Evolutionary conservation across 2,797 vertebrate species (phyloP).

Genomic region (Enteromius viviparus): DNA sequence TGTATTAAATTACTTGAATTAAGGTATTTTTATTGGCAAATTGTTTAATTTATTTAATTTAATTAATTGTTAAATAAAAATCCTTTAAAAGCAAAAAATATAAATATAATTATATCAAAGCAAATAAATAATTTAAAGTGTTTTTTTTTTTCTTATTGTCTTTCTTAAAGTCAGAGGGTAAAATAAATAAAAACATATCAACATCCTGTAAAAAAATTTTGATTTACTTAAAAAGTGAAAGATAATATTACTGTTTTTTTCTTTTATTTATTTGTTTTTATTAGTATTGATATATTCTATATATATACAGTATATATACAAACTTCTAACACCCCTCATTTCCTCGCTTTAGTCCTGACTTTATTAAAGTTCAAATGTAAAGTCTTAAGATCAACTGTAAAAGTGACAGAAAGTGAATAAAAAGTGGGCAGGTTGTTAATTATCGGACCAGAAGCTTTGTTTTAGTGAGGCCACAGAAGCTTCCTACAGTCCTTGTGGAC

Average conservation of each 20-base stretch:
- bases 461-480: conserved; percentile 55
- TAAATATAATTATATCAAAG: too few species aligned
- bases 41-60: too few species aligned
- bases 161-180: too few species aligned
- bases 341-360: not conserved
- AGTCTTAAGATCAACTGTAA: not conserved
- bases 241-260: not conserved
- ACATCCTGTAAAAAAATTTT: not conserved
- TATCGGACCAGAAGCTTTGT: conserved; percentile 40
- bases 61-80: too few species aligned
- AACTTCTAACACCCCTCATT: not conserved
- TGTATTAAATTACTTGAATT: too few species aligned
- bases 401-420: not conserved
- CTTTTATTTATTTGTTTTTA: not conserved
- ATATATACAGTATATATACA: not conserved
- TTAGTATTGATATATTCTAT: not conserved
- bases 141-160: too few species aligned
- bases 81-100: too few species aligned
- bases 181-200: not conserved
- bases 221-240: conserved; percentile 12
- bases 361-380: not conserved
- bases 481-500: conserved; percentile 49
- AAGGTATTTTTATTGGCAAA: too few species aligned
- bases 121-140: too few species aligned
- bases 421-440: conserved; percentile 32